Conservation (phyloP, 2,797 vertebrate genomes). For the Chromis chromis region DNA sequence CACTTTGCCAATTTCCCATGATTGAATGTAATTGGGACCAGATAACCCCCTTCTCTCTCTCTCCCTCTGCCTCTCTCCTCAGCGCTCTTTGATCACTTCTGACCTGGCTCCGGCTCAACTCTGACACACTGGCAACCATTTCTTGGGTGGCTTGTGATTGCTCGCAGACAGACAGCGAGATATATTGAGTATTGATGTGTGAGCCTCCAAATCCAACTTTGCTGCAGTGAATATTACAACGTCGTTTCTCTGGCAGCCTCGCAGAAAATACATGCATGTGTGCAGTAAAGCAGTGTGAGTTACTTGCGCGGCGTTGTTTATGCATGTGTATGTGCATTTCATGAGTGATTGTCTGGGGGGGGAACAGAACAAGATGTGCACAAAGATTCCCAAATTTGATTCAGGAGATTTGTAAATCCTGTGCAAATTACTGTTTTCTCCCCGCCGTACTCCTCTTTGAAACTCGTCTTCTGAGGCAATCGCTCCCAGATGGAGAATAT, state of each 20-base stretch:
- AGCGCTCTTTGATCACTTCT: slow-evolving; percentile 79
- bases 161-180: slow-evolving; percentile 68
- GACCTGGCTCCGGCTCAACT: slow-evolving; percentile 75
- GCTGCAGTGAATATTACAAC: slow-evolving; percentile 37
- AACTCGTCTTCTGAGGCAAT: slow-evolving; percentile 82
- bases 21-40: slow-evolving; percentile 84
- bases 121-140: slow-evolving; percentile 73
- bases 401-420: slow-evolving; percentile 84
- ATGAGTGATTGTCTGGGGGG: slow-evolving; percentile 68
- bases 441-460: slow-evolving; percentile 77
- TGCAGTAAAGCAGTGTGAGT: slow-evolving; percentile 13
- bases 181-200: slow-evolving; percentile 62
- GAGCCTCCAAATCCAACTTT: slow-evolving; percentile 46
- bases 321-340: slow-evolving; percentile 63
- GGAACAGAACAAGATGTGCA: slow-evolving; percentile 79
- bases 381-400: slow-evolving; percentile 79
- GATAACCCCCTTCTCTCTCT: slow-evolving; percentile 64
- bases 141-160: slow-evolving; percentile 80
- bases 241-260: slow-evolving; percentile 16
- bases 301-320: slow-evolving; percentile 43
- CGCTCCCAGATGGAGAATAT: slow-evolving; percentile 86
- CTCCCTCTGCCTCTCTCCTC: slow-evolving; percentile 36
- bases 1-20: slow-evolving; percentile 81
- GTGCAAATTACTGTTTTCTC: slow-evolving; percentile 81
- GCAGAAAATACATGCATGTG: slow-evolving; percentile 14